Conservation (phyloP, 2,888 invertebrate genomes). For the Taenaris catops region DNA sequence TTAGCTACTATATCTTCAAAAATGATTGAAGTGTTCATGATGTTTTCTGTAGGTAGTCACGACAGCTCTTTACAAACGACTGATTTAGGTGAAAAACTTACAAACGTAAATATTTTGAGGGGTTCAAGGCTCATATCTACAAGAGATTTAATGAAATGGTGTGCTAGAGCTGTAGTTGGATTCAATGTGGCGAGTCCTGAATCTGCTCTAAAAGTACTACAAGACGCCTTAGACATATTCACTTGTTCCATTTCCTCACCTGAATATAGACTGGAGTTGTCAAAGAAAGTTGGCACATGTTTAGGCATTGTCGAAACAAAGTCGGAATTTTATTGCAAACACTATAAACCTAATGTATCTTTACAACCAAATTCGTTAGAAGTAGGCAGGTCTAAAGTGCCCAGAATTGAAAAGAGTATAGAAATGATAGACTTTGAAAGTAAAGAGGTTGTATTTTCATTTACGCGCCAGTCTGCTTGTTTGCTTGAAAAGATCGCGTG, state of each 20-base stretch:
- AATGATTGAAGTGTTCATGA: slow-evolving; percentile 90
- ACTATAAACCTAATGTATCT: slow-evolving; percentile 88
- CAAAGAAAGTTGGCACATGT: slow-evolving; percentile 87
- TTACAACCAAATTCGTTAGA: slow-evolving; percentile 79
- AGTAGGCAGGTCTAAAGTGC: slow-evolving; percentile 84
- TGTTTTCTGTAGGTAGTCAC: slow-evolving; percentile 87
- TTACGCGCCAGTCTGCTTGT: slow-evolving; percentile 89
- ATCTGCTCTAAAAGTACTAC: slow-evolving; percentile 85
- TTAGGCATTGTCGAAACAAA: slow-evolving; percentile 91
- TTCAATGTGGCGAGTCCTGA: slow-evolving; percentile 86
- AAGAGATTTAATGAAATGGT: slow-evolving; percentile 96
- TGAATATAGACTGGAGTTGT: slow-evolving; percentile 82
- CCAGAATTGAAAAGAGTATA: slow-evolving; percentile 56
- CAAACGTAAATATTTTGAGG: slow-evolving; percentile 45
- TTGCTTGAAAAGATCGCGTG: slow-evolving; percentile 93
- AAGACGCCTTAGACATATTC: slow-evolving; percentile 96
- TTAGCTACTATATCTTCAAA: slow-evolving; percentile 86
- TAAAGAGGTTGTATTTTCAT: slow-evolving; percentile 84
- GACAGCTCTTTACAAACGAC: slow-evolving; percentile 65
- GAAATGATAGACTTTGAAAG: slow-evolving; percentile 53
- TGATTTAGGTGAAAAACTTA: slow-evolving; percentile 37
- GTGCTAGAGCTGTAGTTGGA: slow-evolving; percentile 86
- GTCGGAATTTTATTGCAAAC: slow-evolving; percentile 88
- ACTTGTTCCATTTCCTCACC: slow-evolving; percentile 87
- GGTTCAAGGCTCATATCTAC: slow-evolving; percentile 86